A percentile compares a stretch with the other conserved stretches of the same genome.
Evolutionary conservation across 2,888 invertebrate species (phyloP).

Genomic region (Prostheceraeus crozeri): DNA sequence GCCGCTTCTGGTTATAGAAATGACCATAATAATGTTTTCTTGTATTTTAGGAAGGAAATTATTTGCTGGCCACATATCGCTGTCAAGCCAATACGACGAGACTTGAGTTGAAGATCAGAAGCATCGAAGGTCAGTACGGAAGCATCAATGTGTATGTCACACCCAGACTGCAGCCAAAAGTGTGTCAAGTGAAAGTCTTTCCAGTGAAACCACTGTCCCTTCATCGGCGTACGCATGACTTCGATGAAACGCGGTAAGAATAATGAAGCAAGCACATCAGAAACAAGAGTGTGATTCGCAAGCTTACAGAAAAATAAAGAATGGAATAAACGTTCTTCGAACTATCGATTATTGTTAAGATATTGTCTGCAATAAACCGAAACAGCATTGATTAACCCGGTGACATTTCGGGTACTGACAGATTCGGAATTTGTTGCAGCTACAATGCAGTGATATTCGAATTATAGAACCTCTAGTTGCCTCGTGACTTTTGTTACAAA

Average conservation of each 20-base stretch:
- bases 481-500: too few relatives aligned
- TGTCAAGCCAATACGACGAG: constrained; percentile 86
- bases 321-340: too few relatives aligned
- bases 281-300: background rate
- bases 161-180: constrained; percentile 71
- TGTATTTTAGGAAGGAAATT: constrained; percentile 63
- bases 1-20: too few relatives aligned
- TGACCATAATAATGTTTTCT: background rate
- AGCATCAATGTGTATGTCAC: constrained; percentile 69
- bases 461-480: too few relatives aligned
- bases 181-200: constrained; percentile 66
- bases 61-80: constrained; percentile 74
- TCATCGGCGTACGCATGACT: constrained; percentile 66
- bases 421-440: too few relatives aligned
- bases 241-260: constrained; percentile 63
- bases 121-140: constrained; percentile 72
- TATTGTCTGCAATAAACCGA: too few relatives aligned
- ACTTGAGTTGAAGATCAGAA: constrained; percentile 74
- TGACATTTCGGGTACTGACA: too few relatives aligned
- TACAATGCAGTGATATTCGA: too few relatives aligned
- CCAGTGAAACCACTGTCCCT: constrained; percentile 70
- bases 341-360: too few relatives aligned
- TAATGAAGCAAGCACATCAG: background rate
- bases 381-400: too few relatives aligned
- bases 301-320: too few relatives aligned